Base-by-base conservation (phyloP, 1,140 invertebrate species). In the Cherax quadricarinatus region DNA sequence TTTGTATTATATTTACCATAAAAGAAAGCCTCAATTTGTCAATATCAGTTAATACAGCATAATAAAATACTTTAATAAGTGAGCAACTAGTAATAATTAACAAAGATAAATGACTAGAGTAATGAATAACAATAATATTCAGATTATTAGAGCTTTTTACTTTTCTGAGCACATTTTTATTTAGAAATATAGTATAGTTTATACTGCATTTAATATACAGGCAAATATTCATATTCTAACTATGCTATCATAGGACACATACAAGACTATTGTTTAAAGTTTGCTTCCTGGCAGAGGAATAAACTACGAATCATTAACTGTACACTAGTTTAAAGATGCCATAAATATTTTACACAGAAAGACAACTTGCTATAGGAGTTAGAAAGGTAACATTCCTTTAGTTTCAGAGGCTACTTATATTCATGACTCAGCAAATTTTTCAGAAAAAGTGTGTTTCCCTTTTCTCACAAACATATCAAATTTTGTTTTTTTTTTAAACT, bases 181-280 rank as follows among this genome's bases (percentile, higher is more conserved):
- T 18, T 18, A 60, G 51, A 83, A 60, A 82, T 51, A 70, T 21
- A 21, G 30, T 41, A 41, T 2, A 21, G 70, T 75, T 7, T 10
- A 60, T 60, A 83, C 51, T 30, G n/a, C 60, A 83, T 51, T 30
- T 57, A 24, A 57, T 83, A 83, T 60, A 83, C 48, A 57, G 81
- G 51, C 81, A 83, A 83, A 83, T 83, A 83, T 83, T 57, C 57
- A 83, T 83, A 57, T 83, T 57, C 21, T 83, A 83, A 24, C 51
- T 57, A 60, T 53, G 81, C 51, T 83, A 83, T 48, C 9, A 83
- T 83, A 83, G 48, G 60, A 60, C 51, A 83, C 81, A 18, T n/a
- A 83, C n/a, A 83, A 83, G n/a, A 66, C 62, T 60, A 83, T 12
- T 83, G 51, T 12, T 83, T 57, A 83, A 60, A 24, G 9, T 60